These are phyloP conservation scores for Darevskia nairensis DNA, from an alignment of 2,797 vertebrate species.

Conservation along the genomic window DNA sequence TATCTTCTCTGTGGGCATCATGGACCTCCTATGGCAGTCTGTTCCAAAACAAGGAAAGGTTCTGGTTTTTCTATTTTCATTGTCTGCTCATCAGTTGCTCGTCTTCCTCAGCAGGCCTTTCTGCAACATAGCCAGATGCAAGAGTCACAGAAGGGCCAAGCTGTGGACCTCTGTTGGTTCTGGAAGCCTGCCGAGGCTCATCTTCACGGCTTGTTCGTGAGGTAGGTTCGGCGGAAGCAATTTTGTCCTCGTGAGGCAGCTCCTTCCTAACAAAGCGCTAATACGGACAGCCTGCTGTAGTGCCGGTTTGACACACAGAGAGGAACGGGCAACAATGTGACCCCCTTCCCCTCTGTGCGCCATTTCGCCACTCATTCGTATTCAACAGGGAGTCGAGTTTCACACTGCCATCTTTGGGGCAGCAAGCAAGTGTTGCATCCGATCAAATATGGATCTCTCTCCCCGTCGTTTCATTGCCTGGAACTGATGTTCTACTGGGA, in stretches of 20 bases:
- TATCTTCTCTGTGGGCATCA: background rate
- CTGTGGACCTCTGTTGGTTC: background rate
- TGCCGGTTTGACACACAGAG: background rate
- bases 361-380: slow-evolving; percentile 27
- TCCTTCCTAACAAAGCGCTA: background rate
- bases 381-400: slow-evolving; percentile 44
- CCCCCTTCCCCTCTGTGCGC: too few relatives aligned
- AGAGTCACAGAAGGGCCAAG: background rate
- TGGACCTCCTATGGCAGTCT: background rate
- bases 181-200: background rate
- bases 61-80: background rate
- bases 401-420: background rate
- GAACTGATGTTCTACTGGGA: background rate
- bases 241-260: background rate
- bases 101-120: background rate
- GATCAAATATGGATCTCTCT: background rate
- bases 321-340: background rate
- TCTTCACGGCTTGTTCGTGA: background rate
- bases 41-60: background rate
- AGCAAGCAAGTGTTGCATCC: fast-evolving
- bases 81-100: background rate
- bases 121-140: background rate
- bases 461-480: background rate
- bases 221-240: background rate
- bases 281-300: background rate